A percentile compares a stretch with the other conserved stretches of the same genome.
Evolutionary conservation across 1,140 invertebrate species (phyloP).

Genomic region (Lepidotrigona ventralis): DNA sequence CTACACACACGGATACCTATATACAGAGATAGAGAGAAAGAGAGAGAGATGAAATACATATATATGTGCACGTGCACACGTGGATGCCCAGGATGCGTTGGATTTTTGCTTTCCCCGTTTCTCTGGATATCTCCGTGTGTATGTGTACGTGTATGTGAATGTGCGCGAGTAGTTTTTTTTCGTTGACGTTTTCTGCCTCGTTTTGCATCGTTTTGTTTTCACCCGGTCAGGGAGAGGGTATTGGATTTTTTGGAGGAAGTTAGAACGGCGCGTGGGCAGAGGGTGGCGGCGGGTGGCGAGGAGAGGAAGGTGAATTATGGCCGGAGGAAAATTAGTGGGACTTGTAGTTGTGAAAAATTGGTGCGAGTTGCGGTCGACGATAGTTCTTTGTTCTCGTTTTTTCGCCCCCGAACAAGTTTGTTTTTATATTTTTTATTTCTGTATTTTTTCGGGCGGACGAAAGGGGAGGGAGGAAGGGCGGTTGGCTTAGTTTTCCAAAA

Average conservation of each 20-base stretch:
- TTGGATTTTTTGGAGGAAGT: slow-evolving; percentile 38
- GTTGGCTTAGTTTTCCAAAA: neutral
- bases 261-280: neutral
- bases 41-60: neutral
- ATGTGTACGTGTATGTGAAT: too few species aligned
- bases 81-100: slow-evolving; percentile 11
- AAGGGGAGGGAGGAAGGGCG: too few species aligned
- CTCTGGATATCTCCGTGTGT: neutral
- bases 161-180: neutral
- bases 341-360: slow-evolving; percentile 34
- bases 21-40: fast-evolving
- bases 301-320: slow-evolving; percentile 32
- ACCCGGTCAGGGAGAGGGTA: slow-evolving; percentile 1
- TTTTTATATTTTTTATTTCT: neutral
- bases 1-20: neutral
- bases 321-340: slow-evolving; percentile 37
- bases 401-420: too few species aligned
- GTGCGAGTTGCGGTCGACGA: slow-evolving; percentile 17
- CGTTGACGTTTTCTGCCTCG: slow-evolving; percentile 1
- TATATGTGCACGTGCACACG: neutral
- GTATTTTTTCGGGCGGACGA: neutral
- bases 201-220: neutral
- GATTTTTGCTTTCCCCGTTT: slow-evolving; percentile 4
- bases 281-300: neutral
- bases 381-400: slow-evolving; percentile 4